These are phyloP conservation scores for Apteryx owenii DNA, from an alignment of 2,113 vertebrate genomes.

Conservation along the genomic window DNA sequence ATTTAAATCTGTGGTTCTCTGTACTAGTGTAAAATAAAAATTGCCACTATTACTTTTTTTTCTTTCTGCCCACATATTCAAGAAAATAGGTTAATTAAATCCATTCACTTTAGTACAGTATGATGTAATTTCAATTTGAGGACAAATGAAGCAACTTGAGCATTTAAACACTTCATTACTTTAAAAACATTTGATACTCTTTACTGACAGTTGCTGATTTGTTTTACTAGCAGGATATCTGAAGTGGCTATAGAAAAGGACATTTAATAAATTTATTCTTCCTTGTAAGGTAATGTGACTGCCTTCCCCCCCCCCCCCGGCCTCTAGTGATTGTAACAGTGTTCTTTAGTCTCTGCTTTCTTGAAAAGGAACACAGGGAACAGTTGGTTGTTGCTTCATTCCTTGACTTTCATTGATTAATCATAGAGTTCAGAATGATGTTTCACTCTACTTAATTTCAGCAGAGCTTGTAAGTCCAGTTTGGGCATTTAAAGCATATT, in stretches of 20 bases:
- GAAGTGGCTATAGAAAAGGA: not conserved
- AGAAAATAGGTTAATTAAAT: slow-evolving; percentile 41
- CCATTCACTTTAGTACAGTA: not conserved
- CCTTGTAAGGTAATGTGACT: not conserved
- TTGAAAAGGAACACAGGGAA: not conserved
- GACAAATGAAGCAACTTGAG: not conserved
- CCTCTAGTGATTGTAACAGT: not conserved
- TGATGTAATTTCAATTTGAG: not conserved
- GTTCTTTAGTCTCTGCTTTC: not conserved
- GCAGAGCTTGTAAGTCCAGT: not conserved
- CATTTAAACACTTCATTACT: not conserved
- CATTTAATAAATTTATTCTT: not conserved
- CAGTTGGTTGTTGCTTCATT: not conserved
- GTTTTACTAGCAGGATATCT: not conserved
- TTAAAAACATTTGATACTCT: not conserved
- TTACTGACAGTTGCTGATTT: not conserved
- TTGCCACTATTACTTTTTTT: not conserved
- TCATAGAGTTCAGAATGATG: not conserved
- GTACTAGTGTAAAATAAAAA: not conserved
- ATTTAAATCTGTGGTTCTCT: not conserved
- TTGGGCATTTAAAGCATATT: not conserved
- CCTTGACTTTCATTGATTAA: slow-evolving; percentile 8
- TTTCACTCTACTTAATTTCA: slow-evolving; percentile 19
- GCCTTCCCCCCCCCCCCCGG: not conserved
- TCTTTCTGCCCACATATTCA: not conserved